Percentiles rank a stretch among this genome's conserved stretches.
phyloP scores from a whole-genome alignment of 2,888 invertebrate species.

The Polydrusus pterygomalis region DNA sequence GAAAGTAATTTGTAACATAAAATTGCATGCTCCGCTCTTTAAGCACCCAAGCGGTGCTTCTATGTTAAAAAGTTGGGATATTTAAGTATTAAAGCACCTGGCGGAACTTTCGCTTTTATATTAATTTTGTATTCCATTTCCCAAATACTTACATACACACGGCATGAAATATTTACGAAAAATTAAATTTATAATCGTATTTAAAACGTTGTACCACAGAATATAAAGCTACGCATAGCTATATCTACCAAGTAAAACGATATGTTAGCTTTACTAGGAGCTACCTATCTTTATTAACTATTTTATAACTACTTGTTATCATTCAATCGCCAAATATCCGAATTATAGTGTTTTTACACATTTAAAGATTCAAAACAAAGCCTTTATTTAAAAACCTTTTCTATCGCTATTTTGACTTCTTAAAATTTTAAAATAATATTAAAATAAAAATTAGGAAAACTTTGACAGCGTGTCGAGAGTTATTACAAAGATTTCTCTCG shows the following conservation, averaged over 20 bases:
- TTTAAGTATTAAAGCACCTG: conserved; percentile 30
- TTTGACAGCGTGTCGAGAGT: conserved; percentile 25
- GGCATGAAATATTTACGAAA: neutral
- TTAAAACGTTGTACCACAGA: too few relatives aligned
- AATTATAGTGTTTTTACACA: too few relatives aligned
- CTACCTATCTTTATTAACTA: too few relatives aligned
- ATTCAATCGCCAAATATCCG: too few relatives aligned
- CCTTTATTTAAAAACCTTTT: too few relatives aligned
- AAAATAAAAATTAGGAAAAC: conserved; percentile 12
- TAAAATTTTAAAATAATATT: neutral
- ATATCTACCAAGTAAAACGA: too few relatives aligned
- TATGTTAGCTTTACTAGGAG: too few relatives aligned
- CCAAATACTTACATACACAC: neutral
- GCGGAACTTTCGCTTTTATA: conserved; percentile 25
- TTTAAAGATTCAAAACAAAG: too few relatives aligned
- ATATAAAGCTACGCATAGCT: too few relatives aligned
- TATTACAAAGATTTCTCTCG: conserved; percentile 39
- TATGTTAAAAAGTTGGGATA: conserved; percentile 18
- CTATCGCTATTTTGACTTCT: too few relatives aligned
- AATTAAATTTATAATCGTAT: too few relatives aligned
- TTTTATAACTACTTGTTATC: too few relatives aligned
- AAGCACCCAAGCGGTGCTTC: conserved; percentile 24
- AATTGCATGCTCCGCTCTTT: conserved; percentile 33
- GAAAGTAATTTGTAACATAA: conserved; percentile 35
- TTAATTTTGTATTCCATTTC: conserved; percentile 9